These are phyloP conservation scores for Galerucella calmariensis DNA, from an alignment of 2,888 invertebrate species.

Conservation along the genomic window DNA sequence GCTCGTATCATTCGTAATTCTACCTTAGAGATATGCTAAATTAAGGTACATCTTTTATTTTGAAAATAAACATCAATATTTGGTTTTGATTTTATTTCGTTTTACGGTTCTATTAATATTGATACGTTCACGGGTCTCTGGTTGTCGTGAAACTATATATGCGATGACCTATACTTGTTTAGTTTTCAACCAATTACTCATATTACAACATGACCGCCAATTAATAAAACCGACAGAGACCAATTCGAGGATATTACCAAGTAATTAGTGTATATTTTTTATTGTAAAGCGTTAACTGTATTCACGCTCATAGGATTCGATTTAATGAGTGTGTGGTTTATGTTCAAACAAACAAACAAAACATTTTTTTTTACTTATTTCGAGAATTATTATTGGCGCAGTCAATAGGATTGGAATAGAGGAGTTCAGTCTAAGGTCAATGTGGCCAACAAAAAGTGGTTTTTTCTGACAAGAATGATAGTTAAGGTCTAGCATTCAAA, in stretches of 20 bases:
- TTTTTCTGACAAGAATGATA: too few relatives aligned
- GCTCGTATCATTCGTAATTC: too few relatives aligned
- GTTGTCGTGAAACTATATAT: conserved; percentile 4
- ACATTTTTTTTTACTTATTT: too few relatives aligned
- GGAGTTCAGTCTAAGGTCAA: too few relatives aligned
- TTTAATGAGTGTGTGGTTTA: background rate
- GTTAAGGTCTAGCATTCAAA: too few relatives aligned
- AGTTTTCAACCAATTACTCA: conserved; percentile 1
- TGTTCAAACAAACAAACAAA: background rate
- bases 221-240: background rate
- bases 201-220: conserved; percentile 4
- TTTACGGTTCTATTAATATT: background rate
- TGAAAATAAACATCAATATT: background rate
- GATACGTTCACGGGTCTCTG: background rate
- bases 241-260: background rate
- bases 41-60: too few relatives aligned
- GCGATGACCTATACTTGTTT: background rate
- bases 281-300: background rate
- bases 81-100: background rate
- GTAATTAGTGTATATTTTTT: background rate
- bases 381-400: too few relatives aligned
- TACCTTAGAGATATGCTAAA: too few relatives aligned
- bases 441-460: too few relatives aligned
- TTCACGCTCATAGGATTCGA: background rate
- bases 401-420: too few relatives aligned